These are phyloP conservation scores for Calycopis cecrops DNA, from an alignment of 1,140 invertebrate genomes.

Conservation along the genomic window DNA sequence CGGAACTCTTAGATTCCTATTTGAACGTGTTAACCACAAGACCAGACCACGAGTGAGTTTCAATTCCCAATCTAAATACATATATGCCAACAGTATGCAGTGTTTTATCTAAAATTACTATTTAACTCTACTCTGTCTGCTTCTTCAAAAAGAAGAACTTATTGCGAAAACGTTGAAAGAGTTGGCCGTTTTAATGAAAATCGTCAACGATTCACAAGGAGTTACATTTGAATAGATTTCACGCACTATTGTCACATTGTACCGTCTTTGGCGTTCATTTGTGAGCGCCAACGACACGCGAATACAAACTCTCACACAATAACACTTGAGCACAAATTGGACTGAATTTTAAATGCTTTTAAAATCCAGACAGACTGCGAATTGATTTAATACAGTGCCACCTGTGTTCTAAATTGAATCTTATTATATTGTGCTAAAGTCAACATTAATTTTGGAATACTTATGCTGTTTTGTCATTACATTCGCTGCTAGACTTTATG, in stretches of 20 bases:
- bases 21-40: no score
- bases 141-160: no score
- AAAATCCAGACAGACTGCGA: conserved; percentile 9
- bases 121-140: no score
- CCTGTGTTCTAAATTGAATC: background rate
- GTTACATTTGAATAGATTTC: conserved; percentile 3
- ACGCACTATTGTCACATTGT: conserved; percentile 8
- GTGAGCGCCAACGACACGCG: background rate
- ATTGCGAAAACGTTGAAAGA: no score
- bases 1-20: no score
- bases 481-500: conserved; percentile 21
- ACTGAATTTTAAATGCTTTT: conserved; percentile 10
- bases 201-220: no score
- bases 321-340: conserved; percentile 3
- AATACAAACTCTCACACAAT: conserved; percentile 2
- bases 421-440: background rate
- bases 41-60: no score
- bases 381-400: background rate
- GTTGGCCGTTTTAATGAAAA: no score
- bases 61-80: no score
- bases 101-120: no score
- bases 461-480: background rate
- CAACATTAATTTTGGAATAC: background rate
- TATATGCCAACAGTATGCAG: no score
- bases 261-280: background rate